Conservation (phyloP, 1,140 invertebrate species). For the Drosophila nigromelanica region DNA sequence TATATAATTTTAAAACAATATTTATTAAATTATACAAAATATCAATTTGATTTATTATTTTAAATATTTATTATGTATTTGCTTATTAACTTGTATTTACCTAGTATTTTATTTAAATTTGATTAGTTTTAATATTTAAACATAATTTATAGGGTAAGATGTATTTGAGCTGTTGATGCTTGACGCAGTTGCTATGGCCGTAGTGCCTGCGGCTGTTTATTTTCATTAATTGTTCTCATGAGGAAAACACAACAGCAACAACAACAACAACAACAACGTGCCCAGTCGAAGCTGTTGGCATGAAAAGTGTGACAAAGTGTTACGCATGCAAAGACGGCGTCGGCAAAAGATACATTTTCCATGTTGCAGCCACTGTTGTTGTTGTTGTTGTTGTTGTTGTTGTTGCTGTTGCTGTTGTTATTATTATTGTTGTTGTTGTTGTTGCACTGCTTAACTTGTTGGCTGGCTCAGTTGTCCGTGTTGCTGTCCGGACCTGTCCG, state of each 20-base stretch:
- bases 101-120: background rate
- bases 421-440: constrained; percentile 42
- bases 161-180: constrained; percentile 12
- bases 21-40: background rate
- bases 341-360: constrained; percentile 77
- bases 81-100: background rate
- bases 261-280: constrained; percentile 31
- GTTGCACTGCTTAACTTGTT: constrained; percentile 64
- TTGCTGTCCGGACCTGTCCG: constrained; percentile 13
- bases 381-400: constrained; percentile 22
- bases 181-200: constrained; percentile 31
- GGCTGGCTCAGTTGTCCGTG: constrained; percentile 45
- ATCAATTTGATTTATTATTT: background rate
- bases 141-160: constrained; percentile 10
- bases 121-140: background rate
- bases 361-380: constrained; percentile 49
- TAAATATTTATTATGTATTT: background rate
- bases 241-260: constrained; percentile 64
- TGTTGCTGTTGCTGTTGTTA: constrained; percentile 30
- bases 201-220: constrained; percentile 77
- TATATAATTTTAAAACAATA: too few species aligned
- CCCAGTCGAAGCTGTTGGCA: constrained; percentile 65
- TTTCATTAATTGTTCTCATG: constrained; percentile 83
- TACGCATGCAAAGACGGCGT: constrained; percentile 74
- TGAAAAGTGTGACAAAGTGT: constrained; percentile 82